Percentiles rank a stretch among this genome's conserved stretches.
Conservation (phyloP, 2,888 invertebrate species). For the Drosophila lutescens region DNA sequence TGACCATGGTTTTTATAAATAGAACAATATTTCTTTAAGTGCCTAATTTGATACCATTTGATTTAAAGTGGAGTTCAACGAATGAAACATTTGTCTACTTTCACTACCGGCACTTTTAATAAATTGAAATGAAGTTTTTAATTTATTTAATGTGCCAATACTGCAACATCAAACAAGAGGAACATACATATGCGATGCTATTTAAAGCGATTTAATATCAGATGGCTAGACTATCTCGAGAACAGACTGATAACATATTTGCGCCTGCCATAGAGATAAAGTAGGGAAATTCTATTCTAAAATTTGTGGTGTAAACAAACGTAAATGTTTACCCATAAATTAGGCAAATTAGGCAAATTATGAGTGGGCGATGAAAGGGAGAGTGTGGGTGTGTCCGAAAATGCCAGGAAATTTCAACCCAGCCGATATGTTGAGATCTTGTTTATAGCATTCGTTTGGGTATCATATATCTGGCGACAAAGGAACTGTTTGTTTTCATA, state of each 20-base stretch:
- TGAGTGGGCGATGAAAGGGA: constrained; percentile 7
- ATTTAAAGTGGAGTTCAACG: too few relatives aligned
- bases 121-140: constrained; percentile 8
- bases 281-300: not conserved
- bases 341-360: constrained; percentile 24
- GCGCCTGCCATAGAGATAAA: constrained; percentile 16
- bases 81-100: not conserved
- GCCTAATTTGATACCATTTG: too few relatives aligned
- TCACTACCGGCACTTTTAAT: not conserved
- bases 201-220: constrained; percentile 69
- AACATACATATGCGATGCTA: constrained; percentile 54
- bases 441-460: not conserved
- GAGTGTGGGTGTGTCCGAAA: constrained; percentile 6
- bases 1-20: too few relatives aligned
- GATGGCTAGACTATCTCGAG: constrained; percentile 48
- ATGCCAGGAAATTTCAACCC: constrained; percentile 5
- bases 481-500: constrained; percentile 20
- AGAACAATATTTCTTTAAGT: too few relatives aligned
- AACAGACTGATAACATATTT: constrained; percentile 51
- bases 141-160: constrained; percentile 37
- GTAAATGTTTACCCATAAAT: constrained; percentile 26
- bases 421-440: constrained; percentile 19
- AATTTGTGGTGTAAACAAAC: constrained; percentile 23
- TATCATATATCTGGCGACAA: constrained; percentile 26
- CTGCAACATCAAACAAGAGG: constrained; percentile 20